Percentiles rank a stretch among this genome's conserved stretches.
Evolutionary conservation across 2,888 invertebrate species (phyloP).

Genomic region (Apamea epomidion): DNA sequence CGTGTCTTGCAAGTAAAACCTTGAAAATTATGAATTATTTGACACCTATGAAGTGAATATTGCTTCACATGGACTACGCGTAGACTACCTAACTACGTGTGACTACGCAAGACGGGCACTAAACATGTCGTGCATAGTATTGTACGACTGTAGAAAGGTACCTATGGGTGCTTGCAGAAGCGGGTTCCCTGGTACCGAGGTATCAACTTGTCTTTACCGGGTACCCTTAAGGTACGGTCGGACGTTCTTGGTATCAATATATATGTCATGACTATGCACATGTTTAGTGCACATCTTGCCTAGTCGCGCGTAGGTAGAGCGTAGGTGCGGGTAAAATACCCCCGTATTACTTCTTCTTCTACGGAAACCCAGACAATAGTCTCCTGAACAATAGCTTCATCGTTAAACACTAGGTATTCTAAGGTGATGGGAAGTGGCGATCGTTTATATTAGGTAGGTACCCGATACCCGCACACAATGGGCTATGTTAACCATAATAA

Average conservation of each 20-base stretch:
- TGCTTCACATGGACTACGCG: background rate
- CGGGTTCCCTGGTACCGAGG: no score
- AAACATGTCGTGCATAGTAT: background rate
- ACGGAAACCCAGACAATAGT: constrained; percentile 13
- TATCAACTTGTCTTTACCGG: no score
- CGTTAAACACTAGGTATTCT: constrained; percentile 2
- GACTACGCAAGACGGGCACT: background rate
- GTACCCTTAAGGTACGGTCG: no score
- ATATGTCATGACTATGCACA: no score
- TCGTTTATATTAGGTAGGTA: background rate
- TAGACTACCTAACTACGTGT: background rate
- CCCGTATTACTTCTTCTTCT: background rate
- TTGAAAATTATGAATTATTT: constrained; percentile 10
- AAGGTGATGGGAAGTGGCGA: background rate
- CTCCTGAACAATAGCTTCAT: constrained; percentile 3
- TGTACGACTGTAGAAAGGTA: background rate
- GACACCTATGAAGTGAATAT: background rate
- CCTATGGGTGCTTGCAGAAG: no score
- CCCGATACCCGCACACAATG: constrained; percentile 39
- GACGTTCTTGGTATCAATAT: no score
- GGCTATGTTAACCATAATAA: constrained; percentile 45
- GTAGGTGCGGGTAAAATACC: no score
- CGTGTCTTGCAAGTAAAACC: constrained; percentile 2
- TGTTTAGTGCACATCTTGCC: no score
- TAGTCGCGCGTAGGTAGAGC: no score